Base-by-base conservation (phyloP, 2,888 invertebrate species). In the Pristionchus exspectatus region DNA sequence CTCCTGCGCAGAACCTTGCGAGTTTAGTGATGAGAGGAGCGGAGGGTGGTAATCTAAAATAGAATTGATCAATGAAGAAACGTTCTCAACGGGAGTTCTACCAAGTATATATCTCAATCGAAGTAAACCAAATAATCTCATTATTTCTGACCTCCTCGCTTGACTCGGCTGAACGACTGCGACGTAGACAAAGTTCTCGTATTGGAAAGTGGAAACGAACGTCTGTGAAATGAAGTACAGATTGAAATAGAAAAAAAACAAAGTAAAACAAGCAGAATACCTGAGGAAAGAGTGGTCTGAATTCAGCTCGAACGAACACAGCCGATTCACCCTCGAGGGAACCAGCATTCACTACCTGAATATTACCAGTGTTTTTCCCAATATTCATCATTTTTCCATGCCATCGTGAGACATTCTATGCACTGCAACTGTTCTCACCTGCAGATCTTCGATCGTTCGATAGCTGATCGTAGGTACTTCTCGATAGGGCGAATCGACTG, bases 171-270 rank as follows among this genome's bases (percentile, higher is more conserved):
- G 96, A 0, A 95, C 95, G 0, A 95, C 94, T 10, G 95, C 93
- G 93, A 95, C 95, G 92, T 96, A 96, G 90, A 95, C 95, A 92
- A 96, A 96, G 30, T 94, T 93, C 21, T 95, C 94, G 66, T 95
- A 95, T 24, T 93, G 90, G 93, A 96, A 96, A 9, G 95, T 95
- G 88, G 94, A 93, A 5, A 96, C 93, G 92, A 95, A 96, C 24
- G 83, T 83, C 81, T 81, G n/a, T n/a, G n/a, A 16, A 59, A 59
- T 59, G 59, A n/a, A 18, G n/a, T 66, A 38, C 27, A 5, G 18
- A 74, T 18, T 33, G 7, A 27, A 33, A 2, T 14, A 38, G 38
- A 38, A 72, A 18, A 2, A 33, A 5, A 38, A 0, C 9, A 33
- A 4, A 21, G 27, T 30, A 9, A 27, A 74, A 33, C 30, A 12